phyloP scores from a whole-genome alignment of 2,797 vertebrate species.

The Cryptoprocta ferox region DNA sequence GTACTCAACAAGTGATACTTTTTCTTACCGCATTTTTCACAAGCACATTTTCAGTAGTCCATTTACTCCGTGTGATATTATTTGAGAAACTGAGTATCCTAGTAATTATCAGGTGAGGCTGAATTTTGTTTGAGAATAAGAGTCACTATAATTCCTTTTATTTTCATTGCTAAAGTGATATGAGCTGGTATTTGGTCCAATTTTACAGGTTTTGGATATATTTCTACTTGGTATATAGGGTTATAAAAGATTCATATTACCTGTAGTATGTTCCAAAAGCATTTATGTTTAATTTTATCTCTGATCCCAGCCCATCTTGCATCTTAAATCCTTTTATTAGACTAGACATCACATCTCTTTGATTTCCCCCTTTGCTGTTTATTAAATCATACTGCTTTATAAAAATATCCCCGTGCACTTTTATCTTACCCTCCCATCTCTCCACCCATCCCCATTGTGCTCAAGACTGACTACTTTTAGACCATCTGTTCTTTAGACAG shows the following conservation, averaged over 20 bases:
- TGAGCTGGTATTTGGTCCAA: slow-evolving; percentile 35
- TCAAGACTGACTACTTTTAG: slow-evolving; percentile 52
- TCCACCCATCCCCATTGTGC: slow-evolving; percentile 35
- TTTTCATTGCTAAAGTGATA: slow-evolving; percentile 39
- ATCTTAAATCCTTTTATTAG: slow-evolving; percentile 62
- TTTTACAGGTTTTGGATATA: slow-evolving; percentile 19
- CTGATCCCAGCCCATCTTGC: slow-evolving; percentile 1
- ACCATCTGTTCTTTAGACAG: slow-evolving; percentile 53
- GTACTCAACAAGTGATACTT: background rate
- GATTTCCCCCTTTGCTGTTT: slow-evolving; percentile 56
- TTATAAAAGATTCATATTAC: slow-evolving; percentile 23
- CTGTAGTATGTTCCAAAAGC: background rate
- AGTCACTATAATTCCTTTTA: background rate
- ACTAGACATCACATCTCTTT: background rate
- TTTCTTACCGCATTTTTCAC: background rate
- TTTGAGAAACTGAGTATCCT: background rate
- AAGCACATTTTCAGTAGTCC: background rate
- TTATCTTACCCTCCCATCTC: slow-evolving; percentile 5
- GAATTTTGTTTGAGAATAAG: background rate
- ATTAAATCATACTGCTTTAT: slow-evolving; percentile 56
- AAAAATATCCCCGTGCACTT: slow-evolving; percentile 42
- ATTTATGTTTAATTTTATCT: slow-evolving; percentile 53
- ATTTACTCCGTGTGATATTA: background rate
- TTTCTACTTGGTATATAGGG: background rate
- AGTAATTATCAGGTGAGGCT: background rate